Evolutionary conservation across 2,797 vertebrate genomes (phyloP).

Genomic region (Rachycentron canadum): DNA sequence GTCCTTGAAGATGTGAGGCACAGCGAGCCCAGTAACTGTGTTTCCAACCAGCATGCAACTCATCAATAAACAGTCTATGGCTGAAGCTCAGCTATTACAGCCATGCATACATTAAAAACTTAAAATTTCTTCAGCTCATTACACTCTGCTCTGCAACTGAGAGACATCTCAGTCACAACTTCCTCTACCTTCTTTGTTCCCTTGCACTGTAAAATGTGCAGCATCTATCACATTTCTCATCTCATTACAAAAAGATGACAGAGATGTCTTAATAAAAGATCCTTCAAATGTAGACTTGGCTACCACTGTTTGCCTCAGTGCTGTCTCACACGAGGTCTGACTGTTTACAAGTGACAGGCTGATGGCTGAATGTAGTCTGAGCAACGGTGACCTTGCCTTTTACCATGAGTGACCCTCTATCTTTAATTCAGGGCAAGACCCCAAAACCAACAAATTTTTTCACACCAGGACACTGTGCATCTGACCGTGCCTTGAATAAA

Average conservation of each 20-base stretch:
- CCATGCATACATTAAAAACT: background rate
- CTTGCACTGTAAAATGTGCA: conserved; percentile 11
- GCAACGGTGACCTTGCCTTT: conserved; percentile 82
- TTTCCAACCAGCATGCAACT: conserved; percentile 18
- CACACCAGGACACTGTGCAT: conserved; percentile 60
- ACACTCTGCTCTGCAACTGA: background rate
- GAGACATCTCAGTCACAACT: background rate
- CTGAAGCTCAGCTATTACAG: background rate
- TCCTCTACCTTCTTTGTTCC: background rate
- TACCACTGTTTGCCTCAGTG: conserved; percentile 9
- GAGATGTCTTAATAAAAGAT: conserved; percentile 5
- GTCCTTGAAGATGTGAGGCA: conserved; percentile 58
- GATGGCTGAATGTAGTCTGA: conserved; percentile 69
- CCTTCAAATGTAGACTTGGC: conserved; percentile 22
- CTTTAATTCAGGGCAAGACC: conserved; percentile 71
- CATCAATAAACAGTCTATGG: background rate
- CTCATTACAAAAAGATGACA: background rate
- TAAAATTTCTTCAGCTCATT: background rate
- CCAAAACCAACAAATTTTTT: conserved; percentile 68
- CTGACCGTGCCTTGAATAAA: conserved; percentile 66
- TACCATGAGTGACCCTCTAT: conserved; percentile 76
- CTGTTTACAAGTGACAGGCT: conserved; percentile 77
- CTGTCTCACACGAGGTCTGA: conserved; percentile 43
- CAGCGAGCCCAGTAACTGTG: conserved; percentile 41
- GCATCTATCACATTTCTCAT: background rate